phyloP scores from a whole-genome alignment of 2,113 vertebrate genomes.

The Vireo altiloquus region DNA sequence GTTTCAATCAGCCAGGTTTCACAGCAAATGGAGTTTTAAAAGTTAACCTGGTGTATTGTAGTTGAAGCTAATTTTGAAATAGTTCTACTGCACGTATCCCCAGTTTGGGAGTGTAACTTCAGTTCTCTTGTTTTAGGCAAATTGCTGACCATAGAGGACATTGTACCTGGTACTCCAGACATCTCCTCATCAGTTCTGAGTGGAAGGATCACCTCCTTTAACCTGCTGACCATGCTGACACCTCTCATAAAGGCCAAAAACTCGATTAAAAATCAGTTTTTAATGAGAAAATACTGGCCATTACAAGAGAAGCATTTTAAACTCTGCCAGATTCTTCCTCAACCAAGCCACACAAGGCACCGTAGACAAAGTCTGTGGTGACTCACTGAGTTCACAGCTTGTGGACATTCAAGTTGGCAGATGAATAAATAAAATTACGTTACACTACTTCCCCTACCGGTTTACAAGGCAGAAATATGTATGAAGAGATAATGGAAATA shows the following conservation, averaged over 20 bases:
- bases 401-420: not conserved
- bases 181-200: not conserved
- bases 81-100: not conserved
- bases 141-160: not conserved
- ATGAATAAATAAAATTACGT: not conserved
- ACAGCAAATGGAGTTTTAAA: not conserved
- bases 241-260: not conserved
- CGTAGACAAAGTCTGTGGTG: not conserved
- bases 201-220: not conserved
- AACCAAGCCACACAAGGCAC: not conserved
- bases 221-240: not conserved
- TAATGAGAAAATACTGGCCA: not conserved
- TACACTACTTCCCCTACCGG: not conserved
- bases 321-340: not conserved
- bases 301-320: not conserved
- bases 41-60: not conserved
- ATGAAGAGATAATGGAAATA: not conserved
- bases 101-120: not conserved
- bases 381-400: not conserved
- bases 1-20: not conserved
- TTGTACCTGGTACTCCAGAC: not conserved
- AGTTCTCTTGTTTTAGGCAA: not conserved
- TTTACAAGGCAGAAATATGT: not conserved
- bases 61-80: not conserved
- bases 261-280: not conserved